Base-by-base conservation (phyloP, 2,888 invertebrate genomes). In the Entomobrya proxima region DNA sequence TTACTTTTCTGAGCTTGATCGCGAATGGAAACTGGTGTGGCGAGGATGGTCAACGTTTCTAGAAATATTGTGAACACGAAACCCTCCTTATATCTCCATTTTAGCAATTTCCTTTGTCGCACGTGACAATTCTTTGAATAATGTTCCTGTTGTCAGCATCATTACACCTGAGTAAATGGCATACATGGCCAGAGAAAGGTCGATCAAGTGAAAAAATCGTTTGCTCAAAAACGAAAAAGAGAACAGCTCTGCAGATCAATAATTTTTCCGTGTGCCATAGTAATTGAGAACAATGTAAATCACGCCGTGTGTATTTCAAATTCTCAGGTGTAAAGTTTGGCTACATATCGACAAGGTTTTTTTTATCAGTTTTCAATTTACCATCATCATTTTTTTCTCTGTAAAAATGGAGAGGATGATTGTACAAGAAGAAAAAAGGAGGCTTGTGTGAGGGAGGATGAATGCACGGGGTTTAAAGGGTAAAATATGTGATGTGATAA, bases 401-500 rank as follows among this genome's bases (percentile, higher is more conserved):
- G 13, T 40, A 67, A 67, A 21, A 13, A 47, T 15, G 47, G n/a
- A 13, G 15, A 13, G 15, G n/a, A 47, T 15, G 5, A 47, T 13
- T 13, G 47, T 15, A 47, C 32, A 40, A 7, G 40, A 18, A 67
- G 67, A 40, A 2, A 40, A 40, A 37, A 24, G n/a, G n/a, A n/a
- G n/a, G n/a, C n/a, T n/a, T n/a, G 21, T 13, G 40, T 24, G 67
- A 24, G 27, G 40, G 67, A 67, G 40, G 67, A 24, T 21, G 67
- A 40, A 37, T 40, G 21, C 24, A 21, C 18, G 2, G 67, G 24
- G 18, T 37, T 67, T 67, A 67, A 18, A 37, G 67, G 67, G 67
- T 67, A 67, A 67, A 55, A 58, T 35, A 61, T 44, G 77, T n/a
- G 77, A 78, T 47, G 50, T 15, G 72, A 72, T 72, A 72, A 72